Percentiles rank a stretch among this genome's conserved stretches.
Evolutionary conservation across 1,140 invertebrate genomes (phyloP).

Genomic region (Tetraneura akinire): DNA sequence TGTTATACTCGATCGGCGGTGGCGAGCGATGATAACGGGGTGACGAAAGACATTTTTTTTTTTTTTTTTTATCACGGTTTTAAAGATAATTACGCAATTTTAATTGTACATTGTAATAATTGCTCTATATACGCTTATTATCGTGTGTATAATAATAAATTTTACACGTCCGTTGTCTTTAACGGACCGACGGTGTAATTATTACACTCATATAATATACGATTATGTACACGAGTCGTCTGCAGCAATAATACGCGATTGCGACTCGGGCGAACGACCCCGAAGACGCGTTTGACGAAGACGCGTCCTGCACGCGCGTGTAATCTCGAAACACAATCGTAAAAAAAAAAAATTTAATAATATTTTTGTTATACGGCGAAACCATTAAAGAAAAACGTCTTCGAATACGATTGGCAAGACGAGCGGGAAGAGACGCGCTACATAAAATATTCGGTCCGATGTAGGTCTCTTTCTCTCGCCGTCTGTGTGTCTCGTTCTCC

Average conservation of each 20-base stretch:
- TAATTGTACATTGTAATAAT: conserved; percentile 1
- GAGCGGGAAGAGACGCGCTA: neutral
- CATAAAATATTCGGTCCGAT: neutral
- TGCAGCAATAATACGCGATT: too few species aligned
- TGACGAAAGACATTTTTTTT: neutral
- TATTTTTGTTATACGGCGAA: too few species aligned
- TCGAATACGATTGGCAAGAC: neutral
- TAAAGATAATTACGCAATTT: neutral
- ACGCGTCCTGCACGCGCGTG: neutral
- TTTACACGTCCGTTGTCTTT: neutral
- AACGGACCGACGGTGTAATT: neutral
- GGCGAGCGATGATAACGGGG: neutral
- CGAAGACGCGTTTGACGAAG: too few species aligned
- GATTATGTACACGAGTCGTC: neutral
- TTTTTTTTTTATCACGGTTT: neutral
- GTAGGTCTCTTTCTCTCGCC: neutral
- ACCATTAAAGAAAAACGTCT: neutral
- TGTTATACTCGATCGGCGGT: neutral
- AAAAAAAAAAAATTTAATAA: neutral
- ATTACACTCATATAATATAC: too few species aligned
- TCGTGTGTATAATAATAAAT: neutral
- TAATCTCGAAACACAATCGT: conserved; percentile 10
- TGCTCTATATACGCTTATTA: neutral
- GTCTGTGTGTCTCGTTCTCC: neutral
- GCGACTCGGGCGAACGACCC: conserved; percentile 18